Evolutionary conservation across 1,140 invertebrate species (phyloP), one percentile per base, ranked within the genome.

Genomic region (Euwallacea similis): DNA sequence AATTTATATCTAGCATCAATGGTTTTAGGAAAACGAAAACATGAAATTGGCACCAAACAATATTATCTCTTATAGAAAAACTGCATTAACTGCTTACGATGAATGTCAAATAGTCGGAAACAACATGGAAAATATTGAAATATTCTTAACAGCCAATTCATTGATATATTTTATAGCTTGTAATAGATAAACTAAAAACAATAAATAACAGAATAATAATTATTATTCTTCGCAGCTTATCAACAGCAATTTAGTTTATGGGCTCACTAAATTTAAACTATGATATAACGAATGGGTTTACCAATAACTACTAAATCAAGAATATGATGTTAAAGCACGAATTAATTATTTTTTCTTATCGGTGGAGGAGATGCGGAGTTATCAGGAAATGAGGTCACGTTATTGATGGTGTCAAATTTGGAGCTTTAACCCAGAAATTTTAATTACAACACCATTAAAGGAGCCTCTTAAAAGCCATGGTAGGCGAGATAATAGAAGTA

Each of bases 281-380:
- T 66, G 64, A 66, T 50, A 66, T 42, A 66, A 41, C 8, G n/a
- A 47, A 63, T 63, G 42, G 42, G 7, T 63, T 63, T 47, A 63
- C 42, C 61, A 47, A 66, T 55, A 66, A 8, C 64, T 50, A 66
- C 13, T 66, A 66, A 66, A 55, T 66, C 8, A 54, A 9, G 9
- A 53, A 15, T 55, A 50, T 64, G n/a, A 47, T 64, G 15, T 50
- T 16, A 21, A 64, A 50, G 42, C 11, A 61, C 15, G 42, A 55
- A 66, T 55, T 55, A 66, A 66, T 55, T 66, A 54, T 42, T 66
- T n/a, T 10, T 55, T 46, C 15, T 66, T 66, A 66, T 66, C 64
- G 21, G 47, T 16, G 15, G 9, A 42, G n/a, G 33, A 21, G 11
- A 46, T 64, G 11, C 10, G 16, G 50, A 42, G 33, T 64, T 64